A percentile compares a stretch with the other conserved stretches of the same genome.
These are phyloP conservation scores for Orchestes rusci DNA, from an alignment of 2,888 invertebrate species.

Conservation along the genomic window DNA sequence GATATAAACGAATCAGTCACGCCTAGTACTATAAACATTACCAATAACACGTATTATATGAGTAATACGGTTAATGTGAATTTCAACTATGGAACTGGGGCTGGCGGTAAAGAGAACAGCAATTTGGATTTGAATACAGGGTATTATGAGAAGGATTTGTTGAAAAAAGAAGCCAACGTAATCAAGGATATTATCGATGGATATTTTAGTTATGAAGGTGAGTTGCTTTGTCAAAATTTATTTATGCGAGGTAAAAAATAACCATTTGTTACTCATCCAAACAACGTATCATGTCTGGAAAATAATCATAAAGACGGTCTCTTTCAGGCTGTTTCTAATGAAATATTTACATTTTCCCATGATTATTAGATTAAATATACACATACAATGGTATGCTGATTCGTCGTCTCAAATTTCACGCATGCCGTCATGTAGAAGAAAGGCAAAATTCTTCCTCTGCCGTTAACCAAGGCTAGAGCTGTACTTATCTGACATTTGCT, in stretches of 20 bases:
- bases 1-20: too few relatives aligned
- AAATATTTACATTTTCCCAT: not conserved
- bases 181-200: conserved; percentile 29
- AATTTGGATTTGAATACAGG: conserved; percentile 28
- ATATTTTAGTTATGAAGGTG: conserved; percentile 21
- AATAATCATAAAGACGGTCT: too few relatives aligned
- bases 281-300: too few relatives aligned
- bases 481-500: too few relatives aligned
- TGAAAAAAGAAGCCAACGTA: conserved; percentile 34
- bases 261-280: too few relatives aligned
- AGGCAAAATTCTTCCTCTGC: too few relatives aligned
- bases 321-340: not conserved
- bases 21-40: conserved; percentile 14
- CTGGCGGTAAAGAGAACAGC: conserved; percentile 26
- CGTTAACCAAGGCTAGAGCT: too few relatives aligned
- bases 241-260: too few relatives aligned
- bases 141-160: conserved; percentile 31
- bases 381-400: too few relatives aligned
- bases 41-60: conserved; percentile 20
- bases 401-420: too few relatives aligned
- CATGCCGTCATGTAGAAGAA: too few relatives aligned
- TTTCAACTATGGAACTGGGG: conserved; percentile 14
- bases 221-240: conserved; percentile 3
- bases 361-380: too few relatives aligned
- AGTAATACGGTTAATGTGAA: conserved; percentile 20